phyloP scores from a whole-genome alignment of 2,797 vertebrate species.

The Holocentrus rufus region DNA sequence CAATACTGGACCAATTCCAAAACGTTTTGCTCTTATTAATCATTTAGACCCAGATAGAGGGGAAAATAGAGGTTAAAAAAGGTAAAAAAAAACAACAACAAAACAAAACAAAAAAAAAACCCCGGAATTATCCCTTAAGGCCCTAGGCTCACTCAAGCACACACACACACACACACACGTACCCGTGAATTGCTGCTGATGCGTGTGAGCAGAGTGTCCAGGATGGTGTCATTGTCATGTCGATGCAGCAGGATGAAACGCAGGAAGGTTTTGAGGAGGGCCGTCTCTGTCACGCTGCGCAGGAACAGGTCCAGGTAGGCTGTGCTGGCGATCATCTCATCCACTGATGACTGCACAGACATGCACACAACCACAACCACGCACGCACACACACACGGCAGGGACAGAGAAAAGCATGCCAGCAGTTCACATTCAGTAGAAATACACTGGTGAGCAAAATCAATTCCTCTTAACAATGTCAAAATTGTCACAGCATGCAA shows the following conservation, averaged over 20 bases:
- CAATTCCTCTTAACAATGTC: too few species aligned
- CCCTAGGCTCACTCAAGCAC: neutral
- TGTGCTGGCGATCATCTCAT: constrained; percentile 97
- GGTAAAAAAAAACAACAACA: too few species aligned
- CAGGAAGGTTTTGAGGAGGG: constrained; percentile 95
- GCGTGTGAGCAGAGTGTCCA: constrained; percentile 93
- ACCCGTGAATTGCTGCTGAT: constrained; percentile 97
- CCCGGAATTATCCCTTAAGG: too few species aligned
- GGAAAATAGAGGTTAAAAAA: too few species aligned
- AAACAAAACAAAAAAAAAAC: too few species aligned
- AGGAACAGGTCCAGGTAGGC: constrained; percentile 98
- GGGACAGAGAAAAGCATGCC: neutral
- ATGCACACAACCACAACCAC: neutral
- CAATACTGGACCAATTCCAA: too few species aligned
- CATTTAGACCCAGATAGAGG: too few species aligned
- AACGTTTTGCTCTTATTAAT: too few species aligned
- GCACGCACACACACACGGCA: neutral
- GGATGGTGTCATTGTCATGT: constrained; percentile 93
- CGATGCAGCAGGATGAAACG: constrained; percentile 93
- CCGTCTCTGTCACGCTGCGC: constrained; percentile 90
- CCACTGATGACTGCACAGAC: constrained; percentile 87
- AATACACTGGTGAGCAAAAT: too few species aligned
- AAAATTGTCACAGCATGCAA: too few species aligned
- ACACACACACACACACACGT: constrained; percentile 44
- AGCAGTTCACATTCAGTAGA: neutral